Evolutionary conservation across 2,888 invertebrate genomes (phyloP), one percentile per base, ranked within the genome.

Genomic region (Smittia aterrima): DNA sequence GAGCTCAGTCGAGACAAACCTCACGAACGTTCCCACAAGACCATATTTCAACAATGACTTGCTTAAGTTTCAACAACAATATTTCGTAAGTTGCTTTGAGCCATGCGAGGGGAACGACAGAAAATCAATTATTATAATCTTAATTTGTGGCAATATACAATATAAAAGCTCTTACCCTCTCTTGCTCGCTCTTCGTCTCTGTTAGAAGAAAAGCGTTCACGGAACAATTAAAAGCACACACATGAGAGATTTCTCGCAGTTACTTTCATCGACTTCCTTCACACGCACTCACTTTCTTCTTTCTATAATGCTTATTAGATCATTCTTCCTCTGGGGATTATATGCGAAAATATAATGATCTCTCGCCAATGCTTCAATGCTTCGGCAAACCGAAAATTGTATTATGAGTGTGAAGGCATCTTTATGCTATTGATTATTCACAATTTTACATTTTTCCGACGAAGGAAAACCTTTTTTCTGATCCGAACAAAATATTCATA

Each of bases 381-480:
- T n/a, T 13, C 2, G 9, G 47, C 47, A 47, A 47, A 16, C 16
- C n/a, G 47, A 47, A 47, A 47, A n/a, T 47, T 47, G 47, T 32
- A 9, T 47, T 47, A 47, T 47, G 47, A 38, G 4, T 38, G 38
- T 11, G 38, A 11, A 38, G 38, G 38, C 38, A 38, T 38, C 38
- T 38, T 7, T 38, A 4, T 4, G 38, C 38, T 66, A 66, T 66
- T 66, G 66, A 66, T 40, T 66, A 22, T 18, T 20, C 41, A 68
- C 68, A 47, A 68, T 68, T 68, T 47, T 24, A 47, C 25, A 68
- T 41, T 41, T 67, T 40, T 64, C 16, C n/a, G 4, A 2, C 47
- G 16, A 47, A 47, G 47, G 47, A 47, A 16, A 47, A 47, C 2
- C 47, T 11, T 13, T 47, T 47, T 47, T 32, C 32, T 32, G 9